These are phyloP conservation scores for Origma solitaria DNA, from an alignment of 2,113 vertebrate genomes.

Conservation along the genomic window DNA sequence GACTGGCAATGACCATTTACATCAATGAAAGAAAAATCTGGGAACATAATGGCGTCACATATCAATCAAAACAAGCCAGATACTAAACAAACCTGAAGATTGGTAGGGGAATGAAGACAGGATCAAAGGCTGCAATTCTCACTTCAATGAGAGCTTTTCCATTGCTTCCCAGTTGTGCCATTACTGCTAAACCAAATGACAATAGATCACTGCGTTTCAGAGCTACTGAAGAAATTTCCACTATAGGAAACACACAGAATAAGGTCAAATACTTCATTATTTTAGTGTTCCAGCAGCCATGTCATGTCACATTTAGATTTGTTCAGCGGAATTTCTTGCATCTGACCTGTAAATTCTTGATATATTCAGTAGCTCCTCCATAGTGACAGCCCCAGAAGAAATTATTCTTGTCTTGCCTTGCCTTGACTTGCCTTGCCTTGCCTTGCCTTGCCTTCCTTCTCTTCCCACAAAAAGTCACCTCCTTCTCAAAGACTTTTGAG, in stretches of 20 bases:
- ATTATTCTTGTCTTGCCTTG: not conserved
- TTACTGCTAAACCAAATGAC: not conserved
- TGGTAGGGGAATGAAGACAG: not conserved
- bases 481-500: not conserved
- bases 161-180: not conserved
- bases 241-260: not conserved
- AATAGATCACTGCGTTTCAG: not conserved
- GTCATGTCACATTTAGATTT: not conserved
- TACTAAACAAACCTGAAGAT: not conserved
- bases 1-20: not conserved
- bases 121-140: not conserved
- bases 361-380: not conserved
- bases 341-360: not conserved
- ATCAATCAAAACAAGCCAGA: not conserved
- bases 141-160: not conserved
- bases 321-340: not conserved
- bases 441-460: not conserved
- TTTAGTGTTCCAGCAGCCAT: not conserved
- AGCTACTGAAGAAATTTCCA: not conserved
- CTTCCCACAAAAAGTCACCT: not conserved
- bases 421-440: too few species aligned
- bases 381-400: not conserved
- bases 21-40: constrained; percentile 20
- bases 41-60: not conserved
- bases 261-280: not conserved